These are phyloP conservation scores for Mesoclemmys tuberculata DNA, from an alignment of 2,113 vertebrate genomes.

Conservation along the genomic window DNA sequence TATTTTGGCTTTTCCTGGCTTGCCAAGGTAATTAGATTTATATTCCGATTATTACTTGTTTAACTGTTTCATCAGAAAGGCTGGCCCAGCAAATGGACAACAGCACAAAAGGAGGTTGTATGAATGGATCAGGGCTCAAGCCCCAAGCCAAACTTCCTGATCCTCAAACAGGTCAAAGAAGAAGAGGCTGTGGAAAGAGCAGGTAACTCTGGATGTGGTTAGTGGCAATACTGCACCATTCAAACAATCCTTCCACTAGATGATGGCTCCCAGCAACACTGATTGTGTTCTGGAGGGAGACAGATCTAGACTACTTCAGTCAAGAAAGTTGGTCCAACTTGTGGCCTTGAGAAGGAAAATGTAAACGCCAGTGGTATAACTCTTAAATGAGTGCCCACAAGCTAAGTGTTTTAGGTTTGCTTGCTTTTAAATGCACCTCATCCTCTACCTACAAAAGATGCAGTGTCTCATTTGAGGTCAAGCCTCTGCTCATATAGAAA, in stretches of 20 bases:
- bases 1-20: neutral
- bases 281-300: neutral
- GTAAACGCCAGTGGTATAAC: neutral
- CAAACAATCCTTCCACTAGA: neutral
- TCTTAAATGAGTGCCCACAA: neutral
- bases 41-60: neutral
- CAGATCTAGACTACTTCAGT: rapidly evolving
- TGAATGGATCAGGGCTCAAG: neutral
- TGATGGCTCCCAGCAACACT: neutral
- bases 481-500: neutral
- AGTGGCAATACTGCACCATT: neutral
- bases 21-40: rapidly evolving
- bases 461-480: neutral
- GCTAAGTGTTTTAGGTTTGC: neutral
- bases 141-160: neutral
- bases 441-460: neutral
- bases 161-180: neutral
- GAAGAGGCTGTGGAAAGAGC: neutral
- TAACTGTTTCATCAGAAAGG: neutral
- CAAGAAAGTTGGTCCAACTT: neutral
- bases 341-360: neutral
- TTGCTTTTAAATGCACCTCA: neutral
- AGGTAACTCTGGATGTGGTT: rapidly evolving
- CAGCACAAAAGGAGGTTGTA: rapidly evolving
- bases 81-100: neutral